These are phyloP conservation scores for Tympanoctomys barrerae DNA, from an alignment of 2,797 vertebrate species.

Conservation along the genomic window DNA sequence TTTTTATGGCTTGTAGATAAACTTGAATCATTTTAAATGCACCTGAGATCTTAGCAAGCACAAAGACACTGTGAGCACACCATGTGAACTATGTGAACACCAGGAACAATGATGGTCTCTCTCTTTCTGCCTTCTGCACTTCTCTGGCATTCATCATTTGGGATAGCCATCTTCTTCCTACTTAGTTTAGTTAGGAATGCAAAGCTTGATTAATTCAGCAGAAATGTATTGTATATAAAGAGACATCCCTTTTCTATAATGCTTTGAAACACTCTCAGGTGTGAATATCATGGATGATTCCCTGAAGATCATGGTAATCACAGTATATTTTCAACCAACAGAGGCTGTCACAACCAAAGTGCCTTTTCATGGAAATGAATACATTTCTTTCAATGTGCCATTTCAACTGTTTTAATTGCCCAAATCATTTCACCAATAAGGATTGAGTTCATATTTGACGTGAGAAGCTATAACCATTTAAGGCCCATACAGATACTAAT, in stretches of 20 bases:
- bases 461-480: not conserved
- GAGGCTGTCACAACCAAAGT: not conserved
- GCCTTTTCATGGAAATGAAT: not conserved
- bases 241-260: not conserved
- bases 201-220: not conserved
- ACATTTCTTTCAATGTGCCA: not conserved
- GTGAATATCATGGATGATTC: not conserved
- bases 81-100: not conserved
- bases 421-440: not conserved
- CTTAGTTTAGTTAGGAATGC: not conserved
- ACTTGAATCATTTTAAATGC: not conserved
- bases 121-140: no score
- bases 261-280: not conserved
- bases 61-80: not conserved
- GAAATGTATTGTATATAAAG: not conserved
- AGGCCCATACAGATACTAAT: not conserved
- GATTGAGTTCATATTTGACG: not conserved
- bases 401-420: not conserved
- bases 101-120: rapidly evolving
- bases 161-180: not conserved
- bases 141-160: not conserved
- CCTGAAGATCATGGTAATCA: not conserved
- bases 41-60: not conserved
- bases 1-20: not conserved
- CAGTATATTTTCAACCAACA: not conserved